phyloP scores from a whole-genome alignment of 2,888 invertebrate species.

The Drosophila vallismaia region DNA sequence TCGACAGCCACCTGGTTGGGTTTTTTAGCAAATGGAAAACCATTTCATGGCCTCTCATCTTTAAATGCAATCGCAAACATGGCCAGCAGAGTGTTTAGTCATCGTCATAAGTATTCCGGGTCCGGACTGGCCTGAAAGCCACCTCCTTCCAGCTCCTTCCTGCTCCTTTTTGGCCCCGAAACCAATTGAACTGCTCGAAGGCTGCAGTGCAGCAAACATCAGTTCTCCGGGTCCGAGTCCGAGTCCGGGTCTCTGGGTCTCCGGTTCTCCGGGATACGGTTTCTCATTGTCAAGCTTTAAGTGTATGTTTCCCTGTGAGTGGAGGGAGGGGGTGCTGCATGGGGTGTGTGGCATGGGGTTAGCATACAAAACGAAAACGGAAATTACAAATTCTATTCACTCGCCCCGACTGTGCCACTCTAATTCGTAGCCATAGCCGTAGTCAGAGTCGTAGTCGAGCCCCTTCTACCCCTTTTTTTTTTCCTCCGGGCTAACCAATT shows the following conservation, averaged over 20 bases:
- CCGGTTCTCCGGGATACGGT: slow-evolving; percentile 24
- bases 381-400: slow-evolving; percentile 78
- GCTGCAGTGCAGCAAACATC: slow-evolving; percentile 33
- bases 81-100: slow-evolving; percentile 42
- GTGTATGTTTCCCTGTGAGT: slow-evolving; percentile 14
- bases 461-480: slow-evolving; percentile 10
- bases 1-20: background rate
- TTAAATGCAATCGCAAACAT: slow-evolving; percentile 56
- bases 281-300: slow-evolving; percentile 42
- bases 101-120: slow-evolving; percentile 39
- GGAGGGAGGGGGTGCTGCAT: background rate
- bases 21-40: slow-evolving; percentile 47
- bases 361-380: slow-evolving; percentile 76
- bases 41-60: slow-evolving; percentile 56
- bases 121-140: too few relatives aligned
- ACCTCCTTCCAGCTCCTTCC: background rate
- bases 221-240: slow-evolving; percentile 3
- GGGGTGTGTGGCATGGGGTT: slow-evolving; percentile 19
- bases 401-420: slow-evolving; percentile 67
- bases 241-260: too few relatives aligned
- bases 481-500: slow-evolving; percentile 29
- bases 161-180: slow-evolving; percentile 7
- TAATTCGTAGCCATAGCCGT: slow-evolving; percentile 59
- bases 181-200: slow-evolving; percentile 59
- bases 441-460: slow-evolving; percentile 60